phyloP scores from a whole-genome alignment of 2,797 vertebrate species.

The Setipinna tenuifilis region DNA sequence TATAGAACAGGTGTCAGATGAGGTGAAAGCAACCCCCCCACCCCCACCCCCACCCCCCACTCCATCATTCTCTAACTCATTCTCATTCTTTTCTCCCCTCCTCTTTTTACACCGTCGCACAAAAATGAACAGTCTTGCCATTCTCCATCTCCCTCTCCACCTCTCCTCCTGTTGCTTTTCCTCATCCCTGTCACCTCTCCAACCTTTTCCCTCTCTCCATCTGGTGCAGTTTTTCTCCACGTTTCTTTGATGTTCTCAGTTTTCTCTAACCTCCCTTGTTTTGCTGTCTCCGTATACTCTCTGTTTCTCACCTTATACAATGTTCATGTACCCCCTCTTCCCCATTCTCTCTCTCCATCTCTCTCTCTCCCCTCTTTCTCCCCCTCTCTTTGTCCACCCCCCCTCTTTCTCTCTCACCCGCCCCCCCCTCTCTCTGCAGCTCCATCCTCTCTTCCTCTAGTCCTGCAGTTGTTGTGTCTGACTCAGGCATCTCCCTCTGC shows the following conservation, averaged over 20 bases:
- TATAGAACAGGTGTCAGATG: constrained; percentile 18
- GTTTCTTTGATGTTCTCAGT: neutral
- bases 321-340: too few species aligned
- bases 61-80: neutral
- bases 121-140: too few species aligned
- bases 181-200: neutral
- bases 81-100: too few species aligned
- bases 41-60: neutral
- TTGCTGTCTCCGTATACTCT: too few species aligned
- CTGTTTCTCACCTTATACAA: too few species aligned
- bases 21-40: neutral
- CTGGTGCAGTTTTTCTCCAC: neutral
- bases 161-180: constrained; percentile 12
- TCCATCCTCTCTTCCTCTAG: constrained; percentile 26
- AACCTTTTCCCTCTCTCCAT: neutral
- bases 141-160: neutral
- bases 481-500: constrained; percentile 67
- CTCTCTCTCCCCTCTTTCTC: too few species aligned
- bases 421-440: neutral
- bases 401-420: too few species aligned
- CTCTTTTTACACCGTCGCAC: too few species aligned
- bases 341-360: too few species aligned
- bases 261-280: neutral
- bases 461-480: constrained; percentile 75
- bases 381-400: too few species aligned